These are phyloP conservation scores for Mus musculus DNA, from an alignment of 2,113 vertebrate species.

Conservation along the genomic window DNA sequence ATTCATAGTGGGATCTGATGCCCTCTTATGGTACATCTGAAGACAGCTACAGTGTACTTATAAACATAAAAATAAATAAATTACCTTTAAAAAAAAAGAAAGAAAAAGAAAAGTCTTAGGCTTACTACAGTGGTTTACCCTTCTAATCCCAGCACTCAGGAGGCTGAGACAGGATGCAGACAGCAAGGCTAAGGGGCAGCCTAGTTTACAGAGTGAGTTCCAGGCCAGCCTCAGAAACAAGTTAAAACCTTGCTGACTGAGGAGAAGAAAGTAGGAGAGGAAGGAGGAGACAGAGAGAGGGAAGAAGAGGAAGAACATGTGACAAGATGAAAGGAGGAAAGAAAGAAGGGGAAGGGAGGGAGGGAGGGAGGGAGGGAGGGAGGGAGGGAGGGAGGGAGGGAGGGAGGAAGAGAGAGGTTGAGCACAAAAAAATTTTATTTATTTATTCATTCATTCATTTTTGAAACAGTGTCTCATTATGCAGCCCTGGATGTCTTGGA, in stretches of 20 bases:
- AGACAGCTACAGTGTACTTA: no score
- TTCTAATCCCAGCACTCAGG: background rate
- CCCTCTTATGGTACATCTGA: no score
- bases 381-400: background rate
- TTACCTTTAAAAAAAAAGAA: no score
- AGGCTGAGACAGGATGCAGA: background rate
- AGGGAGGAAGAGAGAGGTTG: no score
- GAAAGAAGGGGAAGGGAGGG: background rate
- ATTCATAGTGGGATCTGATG: no score
- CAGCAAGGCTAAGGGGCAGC: background rate
- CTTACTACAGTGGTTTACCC: background rate
- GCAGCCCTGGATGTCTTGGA: background rate
- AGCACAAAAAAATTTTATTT: no score
- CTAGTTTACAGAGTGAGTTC: background rate
- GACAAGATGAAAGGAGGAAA: background rate
- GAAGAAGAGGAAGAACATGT: background rate
- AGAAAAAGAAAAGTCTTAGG: background rate
- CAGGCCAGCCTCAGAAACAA: background rate
- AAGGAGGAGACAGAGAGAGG: background rate
- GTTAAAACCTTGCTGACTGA: background rate
- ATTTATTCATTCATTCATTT: background rate
- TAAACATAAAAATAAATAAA: no score
- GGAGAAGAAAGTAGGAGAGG: background rate
- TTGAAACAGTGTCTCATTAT: background rate
- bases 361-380: background rate